Evolutionary conservation across 1,140 invertebrate species (phyloP).

Genomic region (Sminthurides bifidus): DNA sequence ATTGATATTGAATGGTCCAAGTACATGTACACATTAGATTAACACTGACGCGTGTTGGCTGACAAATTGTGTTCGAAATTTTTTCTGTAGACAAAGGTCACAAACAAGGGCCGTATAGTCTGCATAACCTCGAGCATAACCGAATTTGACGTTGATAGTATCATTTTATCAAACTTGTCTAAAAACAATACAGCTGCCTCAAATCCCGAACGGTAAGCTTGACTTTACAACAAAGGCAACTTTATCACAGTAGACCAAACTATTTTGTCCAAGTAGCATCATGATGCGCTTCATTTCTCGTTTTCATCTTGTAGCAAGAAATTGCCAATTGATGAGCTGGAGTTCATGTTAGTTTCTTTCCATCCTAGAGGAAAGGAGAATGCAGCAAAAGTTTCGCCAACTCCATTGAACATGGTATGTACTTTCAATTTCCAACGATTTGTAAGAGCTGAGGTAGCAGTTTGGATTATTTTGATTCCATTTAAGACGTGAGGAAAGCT

Average conservation of each 20-base stretch:
- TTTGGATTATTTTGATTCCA: too few relatives aligned
- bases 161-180: constrained; percentile 58
- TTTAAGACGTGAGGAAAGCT: too few relatives aligned
- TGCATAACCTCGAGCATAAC: constrained; percentile 76
- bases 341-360: constrained; percentile 24
- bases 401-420: too few relatives aligned
- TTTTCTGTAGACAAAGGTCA: constrained; percentile 30
- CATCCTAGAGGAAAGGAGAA: constrained; percentile 26
- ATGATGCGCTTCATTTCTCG: constrained; percentile 20
- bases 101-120: constrained; percentile 68
- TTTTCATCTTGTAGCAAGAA: constrained; percentile 39
- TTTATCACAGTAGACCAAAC: too few relatives aligned
- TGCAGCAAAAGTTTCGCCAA: constrained; percentile 10
- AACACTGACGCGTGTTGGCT: too few relatives aligned
- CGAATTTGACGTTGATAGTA: constrained; percentile 69
- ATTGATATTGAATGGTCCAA: not conserved
- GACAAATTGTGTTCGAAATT: not conserved
- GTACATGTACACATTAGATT: too few relatives aligned
- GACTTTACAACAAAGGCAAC: too few relatives aligned
- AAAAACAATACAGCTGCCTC: constrained; percentile 65
- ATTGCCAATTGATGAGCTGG: constrained; percentile 64
- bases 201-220: constrained; percentile 46
- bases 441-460: too few relatives aligned
- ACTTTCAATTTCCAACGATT: too few relatives aligned
- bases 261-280: too few relatives aligned